Conservation (phyloP, 2,888 invertebrate genomes). For the Matsumyia berberina region DNA sequence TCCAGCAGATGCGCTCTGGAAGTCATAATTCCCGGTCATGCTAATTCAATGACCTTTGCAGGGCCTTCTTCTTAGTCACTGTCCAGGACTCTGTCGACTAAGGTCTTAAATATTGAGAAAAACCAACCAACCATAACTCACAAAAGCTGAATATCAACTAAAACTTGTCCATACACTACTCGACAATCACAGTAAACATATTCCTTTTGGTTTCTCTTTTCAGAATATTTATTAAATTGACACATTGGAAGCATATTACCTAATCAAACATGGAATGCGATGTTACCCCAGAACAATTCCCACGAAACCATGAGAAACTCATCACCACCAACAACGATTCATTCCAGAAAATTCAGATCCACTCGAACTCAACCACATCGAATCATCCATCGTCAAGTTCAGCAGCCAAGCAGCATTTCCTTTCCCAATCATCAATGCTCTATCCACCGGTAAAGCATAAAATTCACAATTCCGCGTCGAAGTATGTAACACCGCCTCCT, state of each 20-base stretch:
- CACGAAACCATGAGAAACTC: conserved; percentile 67
- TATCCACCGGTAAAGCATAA: conserved; percentile 68
- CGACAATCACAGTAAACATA: neutral
- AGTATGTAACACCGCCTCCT: conserved; percentile 80
- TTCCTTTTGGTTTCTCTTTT: conserved; percentile 3
- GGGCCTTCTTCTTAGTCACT: too few relatives aligned
- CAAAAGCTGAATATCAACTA: too few relatives aligned
- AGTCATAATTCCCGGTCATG: too few relatives aligned
- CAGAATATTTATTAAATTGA: conserved; percentile 34
- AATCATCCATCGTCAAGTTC: conserved; percentile 58
- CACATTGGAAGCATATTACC: conserved; percentile 40
- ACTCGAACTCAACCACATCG: conserved; percentile 66
- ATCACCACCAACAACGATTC: conserved; percentile 67
- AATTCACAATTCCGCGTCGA: conserved; percentile 60
- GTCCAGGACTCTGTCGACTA: too few relatives aligned
- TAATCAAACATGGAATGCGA: conserved; percentile 78
- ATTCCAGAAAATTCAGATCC: conserved; percentile 75
- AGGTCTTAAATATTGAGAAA: too few relatives aligned
- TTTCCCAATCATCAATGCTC: conserved; percentile 73
- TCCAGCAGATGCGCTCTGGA: too few relatives aligned
- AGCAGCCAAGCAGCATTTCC: conserved; percentile 69
- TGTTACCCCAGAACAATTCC: conserved; percentile 77
- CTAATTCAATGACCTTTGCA: too few relatives aligned
- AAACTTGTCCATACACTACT: too few relatives aligned
- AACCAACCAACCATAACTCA: too few relatives aligned